Evolutionary conservation across 1,140 invertebrate species (phyloP).

Genomic region (Drosophila carrolli): DNA sequence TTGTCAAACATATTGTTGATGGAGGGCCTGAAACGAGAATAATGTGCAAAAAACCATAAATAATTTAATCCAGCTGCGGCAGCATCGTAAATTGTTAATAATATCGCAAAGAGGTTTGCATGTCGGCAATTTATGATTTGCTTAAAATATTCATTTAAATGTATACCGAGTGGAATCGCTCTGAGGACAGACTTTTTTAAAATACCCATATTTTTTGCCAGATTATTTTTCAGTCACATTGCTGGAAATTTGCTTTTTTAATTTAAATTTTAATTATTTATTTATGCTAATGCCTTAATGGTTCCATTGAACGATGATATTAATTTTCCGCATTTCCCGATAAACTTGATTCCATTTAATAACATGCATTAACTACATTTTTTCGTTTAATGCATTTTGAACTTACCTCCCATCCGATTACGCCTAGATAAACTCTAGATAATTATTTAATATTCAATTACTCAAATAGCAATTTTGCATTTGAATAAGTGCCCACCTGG

Average conservation of each 20-base stretch:
- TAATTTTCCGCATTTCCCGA: constrained; percentile 32
- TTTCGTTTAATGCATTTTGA: constrained; percentile 13
- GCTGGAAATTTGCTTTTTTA: constrained; percentile 34
- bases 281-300: constrained; percentile 76
- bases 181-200: constrained; percentile 10
- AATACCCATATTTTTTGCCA: constrained; percentile 9
- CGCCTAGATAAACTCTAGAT: constrained; percentile 45
- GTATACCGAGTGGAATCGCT: constrained; percentile 11
- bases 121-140: constrained; percentile 70
- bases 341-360: constrained; percentile 25
- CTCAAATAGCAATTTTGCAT: constrained; percentile 51
- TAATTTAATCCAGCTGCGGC: constrained; percentile 55
- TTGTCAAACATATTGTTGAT: constrained; percentile 76
- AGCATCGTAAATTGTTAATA: constrained; percentile 68
- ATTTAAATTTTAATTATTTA: constrained; percentile 54
- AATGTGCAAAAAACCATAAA: constrained; percentile 58
- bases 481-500: constrained; percentile 32
- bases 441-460: constrained; percentile 73
- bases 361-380: constrained; percentile 28
- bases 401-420: neutral
- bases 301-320: constrained; percentile 17
- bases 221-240: constrained; percentile 3
- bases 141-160: constrained; percentile 67
- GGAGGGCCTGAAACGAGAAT: constrained; percentile 56
- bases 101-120: constrained; percentile 45